A percentile compares a stretch with the other conserved stretches of the same genome.
Conservation (phyloP, 2,113 vertebrate genomes). For the Lepisosteus oculatus region DNA sequence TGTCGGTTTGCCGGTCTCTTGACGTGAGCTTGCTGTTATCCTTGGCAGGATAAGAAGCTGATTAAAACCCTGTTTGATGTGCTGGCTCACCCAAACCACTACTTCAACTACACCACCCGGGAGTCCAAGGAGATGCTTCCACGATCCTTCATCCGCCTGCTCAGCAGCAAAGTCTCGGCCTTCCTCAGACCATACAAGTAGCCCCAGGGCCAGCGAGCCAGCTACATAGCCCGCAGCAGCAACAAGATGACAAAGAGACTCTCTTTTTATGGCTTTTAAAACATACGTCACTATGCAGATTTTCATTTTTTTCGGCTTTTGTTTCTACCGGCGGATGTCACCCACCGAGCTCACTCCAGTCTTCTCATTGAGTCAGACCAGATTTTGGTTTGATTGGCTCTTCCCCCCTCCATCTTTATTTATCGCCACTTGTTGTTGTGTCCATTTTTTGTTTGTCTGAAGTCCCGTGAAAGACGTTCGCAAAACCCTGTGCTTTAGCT, state of each 20-base stretch:
- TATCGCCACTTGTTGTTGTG: constrained; percentile 28
- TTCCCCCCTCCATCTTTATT: constrained; percentile 1
- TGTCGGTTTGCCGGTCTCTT: neutral
- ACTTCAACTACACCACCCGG: constrained; percentile 95
- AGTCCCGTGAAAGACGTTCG: neutral
- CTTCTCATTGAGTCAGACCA: neutral
- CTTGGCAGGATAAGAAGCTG: constrained; percentile 91
- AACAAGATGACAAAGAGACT: constrained; percentile 38
- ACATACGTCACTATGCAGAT: constrained; percentile 59
- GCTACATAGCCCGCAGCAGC: constrained; percentile 14
- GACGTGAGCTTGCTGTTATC: constrained; percentile 7
- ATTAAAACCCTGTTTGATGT: constrained; percentile 98
- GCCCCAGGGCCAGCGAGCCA: constrained; percentile 21
- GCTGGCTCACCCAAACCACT: constrained; percentile 95
- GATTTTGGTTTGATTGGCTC: neutral
- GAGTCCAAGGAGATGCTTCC: constrained; percentile 97
- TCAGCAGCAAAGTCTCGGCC: constrained; percentile 96
- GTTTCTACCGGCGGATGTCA: neutral
- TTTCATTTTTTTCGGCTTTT: constrained; percentile 20
- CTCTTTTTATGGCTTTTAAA: constrained; percentile 55
- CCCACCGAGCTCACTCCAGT: neutral
- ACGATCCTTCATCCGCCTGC: constrained; percentile 94
- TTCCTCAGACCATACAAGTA: constrained; percentile 97
- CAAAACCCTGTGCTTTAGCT: neutral
- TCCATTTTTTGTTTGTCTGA: constrained; percentile 26